These are phyloP conservation scores for Aurelia sp. DNA, from an alignment of 30 jellyfish, hydroid and myxozoan genomes.

Conservation along the genomic window DNA sequence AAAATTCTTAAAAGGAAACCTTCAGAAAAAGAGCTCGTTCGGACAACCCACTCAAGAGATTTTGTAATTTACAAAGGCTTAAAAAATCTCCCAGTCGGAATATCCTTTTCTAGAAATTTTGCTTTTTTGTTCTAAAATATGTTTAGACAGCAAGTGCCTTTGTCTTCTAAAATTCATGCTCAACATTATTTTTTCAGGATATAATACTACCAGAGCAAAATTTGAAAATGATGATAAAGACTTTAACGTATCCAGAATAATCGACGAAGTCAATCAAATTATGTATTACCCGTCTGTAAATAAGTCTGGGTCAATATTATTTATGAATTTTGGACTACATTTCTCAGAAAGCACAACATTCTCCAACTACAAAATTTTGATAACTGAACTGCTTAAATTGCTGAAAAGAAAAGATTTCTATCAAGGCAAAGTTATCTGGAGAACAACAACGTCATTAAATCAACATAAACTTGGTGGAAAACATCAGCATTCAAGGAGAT, in stretches of 20 bases:
- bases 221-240: constrained; percentile 61
- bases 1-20: too few species aligned
- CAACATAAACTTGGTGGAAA: constrained; percentile 58
- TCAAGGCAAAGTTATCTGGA: constrained; percentile 65
- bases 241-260: constrained; percentile 57
- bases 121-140: too few species aligned
- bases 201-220: constrained; percentile 84
- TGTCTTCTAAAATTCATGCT: neutral
- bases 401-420: constrained; percentile 3
- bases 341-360: constrained; percentile 58
- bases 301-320: constrained; percentile 35
- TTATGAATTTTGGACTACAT: constrained; percentile 81
- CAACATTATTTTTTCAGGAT: constrained; percentile 22
- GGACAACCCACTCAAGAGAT: too few species aligned
- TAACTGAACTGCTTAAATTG: constrained; percentile 22
- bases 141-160: too few species aligned
- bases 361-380: constrained; percentile 41
- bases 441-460: constrained; percentile 80
- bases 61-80: too few species aligned
- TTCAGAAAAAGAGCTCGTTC: too few species aligned
- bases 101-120: too few species aligned
- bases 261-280: constrained; percentile 38
- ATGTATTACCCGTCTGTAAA: neutral
- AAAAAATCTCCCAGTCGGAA: too few species aligned
- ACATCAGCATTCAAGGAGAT: constrained; percentile 63